A percentile compares a stretch with the other conserved stretches of the same genome.
phyloP scores from a whole-genome alignment of 2,797 vertebrate species.

The Acipenser oxyrinchus region DNA sequence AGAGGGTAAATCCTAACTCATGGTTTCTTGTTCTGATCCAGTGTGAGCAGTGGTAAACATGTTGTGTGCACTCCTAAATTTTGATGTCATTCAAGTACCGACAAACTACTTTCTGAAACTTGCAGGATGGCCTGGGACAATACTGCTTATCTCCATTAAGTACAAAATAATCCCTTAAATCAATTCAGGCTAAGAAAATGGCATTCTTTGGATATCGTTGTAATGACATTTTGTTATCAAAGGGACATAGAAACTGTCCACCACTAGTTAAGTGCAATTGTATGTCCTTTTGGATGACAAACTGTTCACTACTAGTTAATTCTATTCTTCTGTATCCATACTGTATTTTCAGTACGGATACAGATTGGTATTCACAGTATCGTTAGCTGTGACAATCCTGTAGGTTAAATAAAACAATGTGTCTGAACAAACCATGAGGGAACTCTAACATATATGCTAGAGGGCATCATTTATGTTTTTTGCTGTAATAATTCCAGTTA shows the following conservation, averaged over 20 bases:
- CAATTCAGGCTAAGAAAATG: conserved; percentile 19
- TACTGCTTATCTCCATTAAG: conserved; percentile 46
- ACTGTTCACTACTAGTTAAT: conserved; percentile 58
- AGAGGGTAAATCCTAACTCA: conserved; percentile 57
- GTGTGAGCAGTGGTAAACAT: conserved; percentile 73
- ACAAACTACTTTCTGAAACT: conserved; percentile 27
- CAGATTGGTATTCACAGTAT: conserved; percentile 54
- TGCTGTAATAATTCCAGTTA: conserved; percentile 86
- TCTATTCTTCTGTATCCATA: conserved; percentile 65
- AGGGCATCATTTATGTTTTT: conserved; percentile 76
- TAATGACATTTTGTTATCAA: conserved; percentile 35
- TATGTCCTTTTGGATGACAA: too few relatives aligned
- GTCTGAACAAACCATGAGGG: conserved; percentile 62
- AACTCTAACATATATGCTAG: conserved; percentile 76
- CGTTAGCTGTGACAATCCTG: conserved; percentile 63
- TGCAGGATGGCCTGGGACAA: conserved; percentile 27
- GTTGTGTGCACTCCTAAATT: conserved; percentile 67
- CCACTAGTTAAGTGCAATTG: conserved; percentile 45
- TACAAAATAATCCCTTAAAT: conserved; percentile 32
- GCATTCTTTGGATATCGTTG: conserved; percentile 16
- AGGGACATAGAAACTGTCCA: conserved; percentile 46
- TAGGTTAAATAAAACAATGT: conserved; percentile 48
- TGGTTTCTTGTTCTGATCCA: conserved; percentile 61
- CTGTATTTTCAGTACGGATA: conserved; percentile 45
- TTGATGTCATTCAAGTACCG: conserved; percentile 50